phyloP scores from a whole-genome alignment of 2,888 invertebrate species.

The Hetaerina titia region DNA sequence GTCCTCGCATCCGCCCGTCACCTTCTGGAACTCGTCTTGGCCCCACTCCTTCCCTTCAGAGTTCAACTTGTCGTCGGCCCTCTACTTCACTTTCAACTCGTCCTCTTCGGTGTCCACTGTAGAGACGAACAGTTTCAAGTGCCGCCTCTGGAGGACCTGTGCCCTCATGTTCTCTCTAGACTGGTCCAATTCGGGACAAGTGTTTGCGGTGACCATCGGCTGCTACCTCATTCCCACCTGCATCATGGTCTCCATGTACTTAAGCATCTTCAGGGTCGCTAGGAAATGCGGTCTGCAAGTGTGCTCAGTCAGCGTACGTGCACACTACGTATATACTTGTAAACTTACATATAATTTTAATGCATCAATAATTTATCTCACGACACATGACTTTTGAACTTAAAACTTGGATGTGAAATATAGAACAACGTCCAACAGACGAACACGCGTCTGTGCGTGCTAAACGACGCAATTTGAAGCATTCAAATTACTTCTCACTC shows the following conservation, averaged over 20 bases:
- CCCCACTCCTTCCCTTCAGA: not conserved
- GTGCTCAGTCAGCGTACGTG: not conserved
- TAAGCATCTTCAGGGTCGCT: slow-evolving; percentile 64
- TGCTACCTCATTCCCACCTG: slow-evolving; percentile 53
- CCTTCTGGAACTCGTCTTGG: not conserved
- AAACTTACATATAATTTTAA: no score
- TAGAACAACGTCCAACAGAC: no score
- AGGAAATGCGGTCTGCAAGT: slow-evolving; percentile 40
- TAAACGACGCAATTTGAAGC: no score
- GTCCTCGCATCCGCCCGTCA: not conserved
- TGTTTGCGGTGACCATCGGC: slow-evolving; percentile 31
- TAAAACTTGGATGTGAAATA: no score
- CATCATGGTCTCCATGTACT: slow-evolving; percentile 65
- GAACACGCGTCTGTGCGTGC: no score
- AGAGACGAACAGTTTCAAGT: not conserved
- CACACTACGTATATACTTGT: no score
- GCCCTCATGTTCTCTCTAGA: slow-evolving; percentile 57
- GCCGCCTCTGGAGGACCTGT: slow-evolving; percentile 35
- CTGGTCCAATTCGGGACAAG: slow-evolving; percentile 38
- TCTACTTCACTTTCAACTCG: not conserved
- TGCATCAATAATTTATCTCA: no score
- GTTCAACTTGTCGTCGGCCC: not conserved
- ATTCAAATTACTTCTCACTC: no score
- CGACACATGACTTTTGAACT: no score
- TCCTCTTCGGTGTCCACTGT: slow-evolving; percentile 4